phyloP scores from a whole-genome alignment of 2,888 invertebrate genomes.

The Cyclophora punctaria region DNA sequence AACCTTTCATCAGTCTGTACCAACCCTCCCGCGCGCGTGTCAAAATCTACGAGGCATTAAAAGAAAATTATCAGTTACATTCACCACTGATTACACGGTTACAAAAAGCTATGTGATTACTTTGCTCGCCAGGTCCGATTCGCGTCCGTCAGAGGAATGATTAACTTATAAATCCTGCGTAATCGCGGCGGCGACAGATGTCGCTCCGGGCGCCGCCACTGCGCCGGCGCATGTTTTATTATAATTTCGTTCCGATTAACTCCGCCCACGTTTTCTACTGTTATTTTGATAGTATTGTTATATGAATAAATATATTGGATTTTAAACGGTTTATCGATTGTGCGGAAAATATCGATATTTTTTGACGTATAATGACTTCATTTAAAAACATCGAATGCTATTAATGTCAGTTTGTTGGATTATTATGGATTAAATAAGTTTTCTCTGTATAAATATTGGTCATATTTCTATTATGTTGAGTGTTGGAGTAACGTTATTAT shows the following conservation, averaged over 20 bases:
- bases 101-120: conserved; percentile 48
- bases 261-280: conserved; percentile 33
- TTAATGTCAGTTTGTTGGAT: no score
- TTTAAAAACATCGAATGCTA: conserved; percentile 12
- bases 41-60: conserved; percentile 21
- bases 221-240: conserved; percentile 40
- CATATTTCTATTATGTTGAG: no score
- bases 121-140: conserved; percentile 37
- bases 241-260: conserved; percentile 36
- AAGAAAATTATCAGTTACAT: conserved; percentile 42
- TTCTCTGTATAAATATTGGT: no score
- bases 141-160: conserved; percentile 35
- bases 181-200: conserved; percentile 50
- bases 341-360: conserved; percentile 13
- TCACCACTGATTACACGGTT: conserved; percentile 33
- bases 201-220: conserved; percentile 47
- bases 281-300: conserved; percentile 24
- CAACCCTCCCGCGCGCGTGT: conserved; percentile 44
- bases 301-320: conserved; percentile 17
- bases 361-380: conserved; percentile 16
- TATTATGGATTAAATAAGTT: no score
- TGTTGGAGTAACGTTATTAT: no score
- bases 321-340: conserved; percentile 18
- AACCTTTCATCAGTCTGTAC: conserved; percentile 34
- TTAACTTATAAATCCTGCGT: conserved; percentile 48